These are phyloP conservation scores for Zygaena filipendulae DNA, from an alignment of 2,888 invertebrate genomes.

Conservation along the genomic window DNA sequence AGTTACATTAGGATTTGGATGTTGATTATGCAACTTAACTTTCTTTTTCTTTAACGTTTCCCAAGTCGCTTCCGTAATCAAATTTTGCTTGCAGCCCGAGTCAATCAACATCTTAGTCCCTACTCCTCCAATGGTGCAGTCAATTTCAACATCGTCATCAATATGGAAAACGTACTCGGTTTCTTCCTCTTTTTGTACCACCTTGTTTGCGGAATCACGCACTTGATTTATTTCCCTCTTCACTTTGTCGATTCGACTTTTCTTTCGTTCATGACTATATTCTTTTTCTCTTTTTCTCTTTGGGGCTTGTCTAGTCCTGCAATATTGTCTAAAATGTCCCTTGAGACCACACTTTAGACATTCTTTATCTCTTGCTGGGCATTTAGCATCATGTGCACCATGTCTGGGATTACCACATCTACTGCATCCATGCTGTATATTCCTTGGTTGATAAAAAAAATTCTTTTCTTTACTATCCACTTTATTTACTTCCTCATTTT, in stretches of 20 bases:
- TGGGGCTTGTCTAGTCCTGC: conserved; percentile 3
- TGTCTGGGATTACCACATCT: conserved; percentile 9
- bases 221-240: too few species aligned
- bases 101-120: conserved; percentile 17
- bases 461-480: not conserved
- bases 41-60: conserved; percentile 4
- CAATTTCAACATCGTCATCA: conserved; percentile 11
- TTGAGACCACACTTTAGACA: conserved; percentile 12
- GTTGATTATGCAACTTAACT: conserved; percentile 2
- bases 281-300: conserved; percentile 1
- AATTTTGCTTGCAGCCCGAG: too few species aligned
- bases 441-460: not conserved
- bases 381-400: conserved; percentile 4
- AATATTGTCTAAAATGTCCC: conserved; percentile 9
- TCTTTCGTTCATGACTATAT: conserved; percentile 7
- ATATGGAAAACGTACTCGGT: conserved; percentile 11
- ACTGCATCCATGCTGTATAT: not conserved
- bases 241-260: not conserved
- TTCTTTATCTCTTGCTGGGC: conserved; percentile 13
- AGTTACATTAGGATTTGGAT: conserved; percentile 6
- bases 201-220: too few species aligned
- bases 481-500: not conserved
- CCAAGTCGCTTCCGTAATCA: conserved; percentile 9
- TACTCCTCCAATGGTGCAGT: conserved; percentile 18
- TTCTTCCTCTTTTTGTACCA: conserved; percentile 3